Conservation (phyloP, 1,140 invertebrate species). For the Drosophila quadrilineata region DNA sequence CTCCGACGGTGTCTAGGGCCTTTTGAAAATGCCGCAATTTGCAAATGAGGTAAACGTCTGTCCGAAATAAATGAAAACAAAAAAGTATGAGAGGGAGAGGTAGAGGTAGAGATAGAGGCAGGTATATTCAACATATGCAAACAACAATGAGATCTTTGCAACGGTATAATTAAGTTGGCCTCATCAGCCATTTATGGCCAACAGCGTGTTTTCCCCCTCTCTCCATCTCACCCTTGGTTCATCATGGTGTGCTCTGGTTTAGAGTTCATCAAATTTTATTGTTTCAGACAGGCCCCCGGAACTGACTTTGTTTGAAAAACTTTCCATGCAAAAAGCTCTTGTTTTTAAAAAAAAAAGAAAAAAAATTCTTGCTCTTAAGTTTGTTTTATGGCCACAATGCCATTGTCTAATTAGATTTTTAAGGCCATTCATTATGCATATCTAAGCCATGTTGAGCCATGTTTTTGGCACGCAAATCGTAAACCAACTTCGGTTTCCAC, state of each 20-base stretch:
- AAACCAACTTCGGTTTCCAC: constrained; percentile 4
- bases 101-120: constrained; percentile 1
- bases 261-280: constrained; percentile 33
- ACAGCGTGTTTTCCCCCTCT: constrained; percentile 45
- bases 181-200: constrained; percentile 70
- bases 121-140: constrained; percentile 22
- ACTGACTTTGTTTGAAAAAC: constrained; percentile 51
- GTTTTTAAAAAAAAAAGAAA: not conserved
- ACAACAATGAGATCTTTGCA: constrained; percentile 58
- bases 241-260: no score
- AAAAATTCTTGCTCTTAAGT: constrained; percentile 31
- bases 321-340: constrained; percentile 31
- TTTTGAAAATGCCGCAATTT: constrained; percentile 70
- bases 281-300: constrained; percentile 45
- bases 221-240: not conserved
- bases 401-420: constrained; percentile 68
- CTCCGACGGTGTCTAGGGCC: not conserved
- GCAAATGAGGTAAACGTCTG: constrained; percentile 60
- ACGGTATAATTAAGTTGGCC: constrained; percentile 73
- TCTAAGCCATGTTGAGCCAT: not conserved
- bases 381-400: constrained; percentile 52
- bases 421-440: constrained; percentile 49
- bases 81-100: no score
- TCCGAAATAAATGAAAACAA: no score
- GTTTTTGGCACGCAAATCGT: constrained; percentile 41